Conservation (phyloP, 1,140 invertebrate genomes). For the Nasonia giraulti region DNA sequence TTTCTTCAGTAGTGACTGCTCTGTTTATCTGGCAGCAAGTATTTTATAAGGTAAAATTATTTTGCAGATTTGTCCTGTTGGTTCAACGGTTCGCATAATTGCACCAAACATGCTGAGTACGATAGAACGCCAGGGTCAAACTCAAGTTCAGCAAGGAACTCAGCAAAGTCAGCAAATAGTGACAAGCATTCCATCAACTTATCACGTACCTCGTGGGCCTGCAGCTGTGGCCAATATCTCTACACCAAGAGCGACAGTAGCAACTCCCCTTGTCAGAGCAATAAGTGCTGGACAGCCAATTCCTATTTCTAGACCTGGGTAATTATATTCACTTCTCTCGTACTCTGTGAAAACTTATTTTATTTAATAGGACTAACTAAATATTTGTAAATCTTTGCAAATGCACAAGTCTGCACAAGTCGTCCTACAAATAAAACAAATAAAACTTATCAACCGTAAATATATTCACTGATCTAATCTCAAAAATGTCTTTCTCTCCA, state of each 20-base stretch:
- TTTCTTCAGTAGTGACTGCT: neutral
- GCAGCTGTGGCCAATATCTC: slow-evolving; percentile 76
- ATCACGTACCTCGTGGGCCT: slow-evolving; percentile 72
- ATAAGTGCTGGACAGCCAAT: slow-evolving; percentile 61
- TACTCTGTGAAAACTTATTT: neutral
- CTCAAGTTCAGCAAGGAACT: slow-evolving; percentile 59
- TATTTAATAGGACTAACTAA: neutral
- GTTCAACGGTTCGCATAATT: slow-evolving; percentile 70
- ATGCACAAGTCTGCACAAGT: neutral
- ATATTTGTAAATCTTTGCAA: neutral
- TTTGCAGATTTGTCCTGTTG: slow-evolving; percentile 68
- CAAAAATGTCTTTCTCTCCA: neutral
- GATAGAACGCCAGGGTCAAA: slow-evolving; percentile 67
- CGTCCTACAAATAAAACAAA: slow-evolving; percentile 7
- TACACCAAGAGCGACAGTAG: slow-evolving; percentile 72
- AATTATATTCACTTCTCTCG: slow-evolving; percentile 36
- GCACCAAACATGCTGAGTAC: slow-evolving; percentile 67
- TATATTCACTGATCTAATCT: slow-evolving; percentile 1
- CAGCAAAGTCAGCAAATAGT: slow-evolving; percentile 66
- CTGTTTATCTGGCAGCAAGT: neutral
- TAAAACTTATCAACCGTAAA: neutral
- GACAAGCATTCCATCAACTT: slow-evolving; percentile 64
- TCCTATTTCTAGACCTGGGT: slow-evolving; percentile 65
- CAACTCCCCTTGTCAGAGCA: slow-evolving; percentile 73
- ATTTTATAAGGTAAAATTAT: neutral